A percentile compares a stretch with the other conserved stretches of the same genome.
phyloP scores from a whole-genome alignment of 2,797 vertebrate species.

The Tokudaia tokunoshimensis region DNA sequence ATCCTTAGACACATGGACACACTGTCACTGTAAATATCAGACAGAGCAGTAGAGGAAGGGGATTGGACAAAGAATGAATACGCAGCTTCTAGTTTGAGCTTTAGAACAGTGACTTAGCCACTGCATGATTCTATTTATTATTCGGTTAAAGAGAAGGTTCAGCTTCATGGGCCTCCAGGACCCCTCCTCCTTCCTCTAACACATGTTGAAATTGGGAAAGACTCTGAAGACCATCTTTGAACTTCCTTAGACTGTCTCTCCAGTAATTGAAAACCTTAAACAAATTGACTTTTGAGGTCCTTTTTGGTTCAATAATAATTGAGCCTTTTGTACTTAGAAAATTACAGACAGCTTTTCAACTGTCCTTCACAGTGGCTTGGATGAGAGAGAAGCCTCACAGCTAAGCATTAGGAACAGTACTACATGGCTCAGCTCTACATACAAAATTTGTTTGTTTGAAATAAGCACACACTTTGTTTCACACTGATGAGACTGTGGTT shows the following conservation, averaged over 20 bases:
- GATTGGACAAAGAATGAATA: neutral
- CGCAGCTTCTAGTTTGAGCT: neutral
- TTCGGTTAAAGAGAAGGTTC: constrained; percentile 28
- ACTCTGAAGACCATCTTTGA: neutral
- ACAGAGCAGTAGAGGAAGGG: neutral
- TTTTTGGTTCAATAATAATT: constrained; percentile 53
- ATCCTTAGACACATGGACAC: neutral
- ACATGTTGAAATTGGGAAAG: constrained; percentile 6
- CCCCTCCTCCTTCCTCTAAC: neutral
- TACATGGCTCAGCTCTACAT: neutral
- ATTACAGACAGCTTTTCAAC: neutral
- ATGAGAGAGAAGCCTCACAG: neutral
- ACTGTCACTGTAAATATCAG: neutral
- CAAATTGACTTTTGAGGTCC: constrained; percentile 59
- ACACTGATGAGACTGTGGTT: neutral
- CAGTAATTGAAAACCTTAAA: constrained; percentile 60
- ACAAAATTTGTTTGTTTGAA: constrained; percentile 45
- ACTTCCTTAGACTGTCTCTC: neutral
- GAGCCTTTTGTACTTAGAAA: constrained; percentile 53
- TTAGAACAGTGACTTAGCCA: neutral
- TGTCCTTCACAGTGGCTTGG: neutral
- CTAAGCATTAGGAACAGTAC: neutral
- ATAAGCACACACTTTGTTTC: constrained; percentile 17
- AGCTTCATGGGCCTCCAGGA: neutral
- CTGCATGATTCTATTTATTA: constrained; percentile 31